These are phyloP conservation scores for Rhipidura dahli DNA, from an alignment of 2,113 vertebrate species.

Conservation along the genomic window DNA sequence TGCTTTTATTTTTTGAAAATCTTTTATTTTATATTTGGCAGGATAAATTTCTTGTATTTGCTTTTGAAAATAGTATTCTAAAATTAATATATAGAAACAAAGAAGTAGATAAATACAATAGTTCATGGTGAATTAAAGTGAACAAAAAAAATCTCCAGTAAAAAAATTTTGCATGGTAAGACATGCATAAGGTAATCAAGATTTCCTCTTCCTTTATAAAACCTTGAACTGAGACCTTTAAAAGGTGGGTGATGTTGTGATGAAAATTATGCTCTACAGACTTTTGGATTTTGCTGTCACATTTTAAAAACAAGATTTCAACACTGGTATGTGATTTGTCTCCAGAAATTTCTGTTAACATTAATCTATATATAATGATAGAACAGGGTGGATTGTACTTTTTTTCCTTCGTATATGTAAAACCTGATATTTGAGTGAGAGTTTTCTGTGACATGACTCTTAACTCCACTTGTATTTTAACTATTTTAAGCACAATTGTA, in stretches of 20 bases:
- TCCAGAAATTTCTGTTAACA: conserved; percentile 22
- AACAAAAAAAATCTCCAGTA: not conserved
- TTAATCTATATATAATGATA: conserved; percentile 39
- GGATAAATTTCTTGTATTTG: not conserved
- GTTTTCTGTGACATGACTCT: conserved; percentile 21
- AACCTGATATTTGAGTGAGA: conserved; percentile 40
- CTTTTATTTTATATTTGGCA: not conserved
- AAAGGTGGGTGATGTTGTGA: not conserved
- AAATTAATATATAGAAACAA: not conserved
- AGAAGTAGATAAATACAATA: not conserved
- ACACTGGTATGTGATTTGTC: conserved; percentile 6
- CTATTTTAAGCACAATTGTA: not conserved
- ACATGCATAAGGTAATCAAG: not conserved
- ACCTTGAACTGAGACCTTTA: not conserved
- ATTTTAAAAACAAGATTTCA: conserved; percentile 24
- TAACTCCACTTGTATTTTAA: conserved; percentile 23
- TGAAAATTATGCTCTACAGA: not conserved
- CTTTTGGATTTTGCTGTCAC: conserved; percentile 17
- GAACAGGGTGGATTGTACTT: not conserved
- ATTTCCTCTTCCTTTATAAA: not conserved
- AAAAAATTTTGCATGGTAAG: not conserved
- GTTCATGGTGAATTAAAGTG: not conserved
- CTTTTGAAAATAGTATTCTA: not conserved
- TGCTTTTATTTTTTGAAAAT: not conserved
- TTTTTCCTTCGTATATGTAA: conserved; percentile 2